These are phyloP conservation scores for Pseudopodoces humilis DNA, from an alignment of 2,113 vertebrate genomes.

Conservation along the genomic window DNA sequence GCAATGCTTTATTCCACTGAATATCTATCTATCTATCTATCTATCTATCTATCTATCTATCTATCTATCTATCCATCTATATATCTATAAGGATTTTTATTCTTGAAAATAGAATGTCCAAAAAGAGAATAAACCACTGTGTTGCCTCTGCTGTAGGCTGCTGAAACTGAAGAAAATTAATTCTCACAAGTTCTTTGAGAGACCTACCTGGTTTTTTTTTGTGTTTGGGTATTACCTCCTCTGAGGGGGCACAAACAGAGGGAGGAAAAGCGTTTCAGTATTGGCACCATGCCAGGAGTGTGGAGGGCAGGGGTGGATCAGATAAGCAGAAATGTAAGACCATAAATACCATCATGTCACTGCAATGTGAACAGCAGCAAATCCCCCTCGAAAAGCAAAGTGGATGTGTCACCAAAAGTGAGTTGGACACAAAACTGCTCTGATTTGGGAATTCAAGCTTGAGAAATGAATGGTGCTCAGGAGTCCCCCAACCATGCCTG, in stretches of 20 bases:
- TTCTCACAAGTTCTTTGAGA: background rate
- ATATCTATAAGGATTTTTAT: background rate
- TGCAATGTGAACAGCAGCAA: background rate
- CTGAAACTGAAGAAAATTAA: background rate
- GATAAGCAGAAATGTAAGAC: constrained; percentile 20
- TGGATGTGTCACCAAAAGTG: background rate
- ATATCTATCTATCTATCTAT: background rate
- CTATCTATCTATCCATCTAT: no score
- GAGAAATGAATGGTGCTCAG: background rate
- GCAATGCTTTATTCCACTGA: background rate
- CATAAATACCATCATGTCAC: constrained; percentile 22
- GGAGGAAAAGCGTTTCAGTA: background rate
- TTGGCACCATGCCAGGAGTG: background rate
- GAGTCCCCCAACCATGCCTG: background rate
- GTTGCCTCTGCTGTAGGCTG: background rate
- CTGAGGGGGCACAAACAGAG: background rate
- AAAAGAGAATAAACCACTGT: background rate
- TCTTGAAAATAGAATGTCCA: background rate
- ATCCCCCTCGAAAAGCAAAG: background rate
- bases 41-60: no score
- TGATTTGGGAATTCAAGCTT: background rate
- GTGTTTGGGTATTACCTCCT: background rate
- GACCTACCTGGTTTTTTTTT: background rate
- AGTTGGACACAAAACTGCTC: background rate
- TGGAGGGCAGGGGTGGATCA: constrained; percentile 31